Evolutionary conservation across 2,113 vertebrate species (phyloP).

Genomic region (Cynopterus brachyotis): DNA sequence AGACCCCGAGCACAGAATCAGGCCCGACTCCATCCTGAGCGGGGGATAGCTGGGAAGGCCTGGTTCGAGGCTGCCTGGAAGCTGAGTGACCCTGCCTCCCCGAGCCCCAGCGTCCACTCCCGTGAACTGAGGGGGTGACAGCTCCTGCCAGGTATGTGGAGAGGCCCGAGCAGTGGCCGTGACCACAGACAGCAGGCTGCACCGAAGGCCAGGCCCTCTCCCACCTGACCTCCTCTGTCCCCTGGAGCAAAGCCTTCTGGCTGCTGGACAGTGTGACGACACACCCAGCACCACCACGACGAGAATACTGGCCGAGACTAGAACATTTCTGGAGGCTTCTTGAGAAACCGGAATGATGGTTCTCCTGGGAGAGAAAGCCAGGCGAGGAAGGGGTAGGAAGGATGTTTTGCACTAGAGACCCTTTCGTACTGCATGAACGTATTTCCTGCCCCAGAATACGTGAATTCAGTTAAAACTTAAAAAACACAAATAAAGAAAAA

Average conservation of each 20-base stretch:
- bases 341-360: not conserved
- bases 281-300: too few species aligned
- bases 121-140: too few species aligned
- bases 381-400: not conserved
- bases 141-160: too few species aligned
- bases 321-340: not conserved
- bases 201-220: not conserved
- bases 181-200: not conserved
- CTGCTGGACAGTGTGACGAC: too few species aligned
- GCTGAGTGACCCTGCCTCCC: not conserved
- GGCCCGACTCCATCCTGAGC: not conserved
- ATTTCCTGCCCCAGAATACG: not conserved
- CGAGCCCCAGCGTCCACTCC: not conserved
- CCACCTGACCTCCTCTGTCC: too few species aligned
- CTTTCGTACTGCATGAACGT: rapidly evolving
- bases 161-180: not conserved
- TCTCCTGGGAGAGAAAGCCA: not conserved
- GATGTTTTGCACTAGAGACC: rapidly evolving
- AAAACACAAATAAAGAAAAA: not conserved
- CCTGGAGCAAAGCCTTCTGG: not conserved
- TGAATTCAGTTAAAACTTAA: not conserved
- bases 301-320: too few species aligned
- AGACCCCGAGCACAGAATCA: not conserved
- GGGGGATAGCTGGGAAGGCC: not conserved
- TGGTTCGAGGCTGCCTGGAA: rapidly evolving